Base-by-base conservation (phyloP, 1,140 invertebrate genomes). In the Araneus ventricosus region DNA sequence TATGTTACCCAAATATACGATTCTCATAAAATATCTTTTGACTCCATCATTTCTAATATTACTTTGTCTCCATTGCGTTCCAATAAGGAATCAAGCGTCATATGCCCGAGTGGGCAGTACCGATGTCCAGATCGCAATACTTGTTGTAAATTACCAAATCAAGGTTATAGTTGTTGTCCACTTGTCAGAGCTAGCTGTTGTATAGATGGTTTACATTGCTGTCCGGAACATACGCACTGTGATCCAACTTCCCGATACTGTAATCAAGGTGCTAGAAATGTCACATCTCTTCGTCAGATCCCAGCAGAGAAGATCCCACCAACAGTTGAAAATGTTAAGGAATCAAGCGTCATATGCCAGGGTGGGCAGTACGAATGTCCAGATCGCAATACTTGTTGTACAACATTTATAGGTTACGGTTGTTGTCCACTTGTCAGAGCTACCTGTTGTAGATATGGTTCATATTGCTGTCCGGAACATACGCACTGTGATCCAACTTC, bases 391-490 rank as follows among this genome's bases (percentile, higher is more conserved):
- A 96, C 96, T 22, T 96, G 96, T 93, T 96, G 96, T 94, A 93
- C 94, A 63, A n/a, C 95, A 30, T 88, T 27, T 1, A 90, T 79
- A 95, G 94, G 34, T 80, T 96, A 94, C 92, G 95, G 95, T 75
- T 96, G 96, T 87, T 96, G 96, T 94, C 95, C 95, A 24, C 79
- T 95, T 17, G 94, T 94, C 41, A n/a, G n/a, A n/a, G n/a, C n/a
- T n/a, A n/a, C n/a, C n/a, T n/a, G n/a, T n/a, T n/a, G n/a, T n/a
- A n/a, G 94, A 8, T 94, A 95, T 88, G 27, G 75, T n/a, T 4
- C 94, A 4, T 94, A 95, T 86, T 95, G 95, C 57, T 95, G 95
- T 90, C 94, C 95, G 24, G 85, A 94, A 63, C 85, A 92, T 30
- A 94, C 89, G 39, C 93, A 24, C 17, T 95, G 95, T 93, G 94